Conservation (phyloP, 2,797 vertebrate species). For the Stomatorhinus walkeri region DNA sequence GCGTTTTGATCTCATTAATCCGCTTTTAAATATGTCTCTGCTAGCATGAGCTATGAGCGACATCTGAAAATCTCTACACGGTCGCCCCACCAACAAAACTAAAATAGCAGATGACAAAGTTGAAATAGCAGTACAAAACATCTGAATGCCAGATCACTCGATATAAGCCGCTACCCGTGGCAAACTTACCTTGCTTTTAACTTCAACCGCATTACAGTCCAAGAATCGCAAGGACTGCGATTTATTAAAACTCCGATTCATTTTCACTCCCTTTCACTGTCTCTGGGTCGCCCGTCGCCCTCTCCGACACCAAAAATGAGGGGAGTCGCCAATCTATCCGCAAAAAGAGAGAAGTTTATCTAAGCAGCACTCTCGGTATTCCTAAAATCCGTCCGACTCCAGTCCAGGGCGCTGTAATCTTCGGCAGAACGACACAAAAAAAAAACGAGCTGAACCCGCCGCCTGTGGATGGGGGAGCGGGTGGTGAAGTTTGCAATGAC, state of each 20-base stretch:
- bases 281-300: constrained; percentile 28
- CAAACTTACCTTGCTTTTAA: constrained; percentile 88
- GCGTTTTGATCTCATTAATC: neutral
- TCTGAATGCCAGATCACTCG: neutral
- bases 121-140: neutral
- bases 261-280: constrained; percentile 45
- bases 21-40: neutral
- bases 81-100: neutral
- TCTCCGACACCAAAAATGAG: constrained; percentile 37
- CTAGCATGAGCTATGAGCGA: neutral
- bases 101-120: neutral
- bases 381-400: neutral
- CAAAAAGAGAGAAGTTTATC: constrained; percentile 18
- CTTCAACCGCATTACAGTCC: constrained; percentile 83
- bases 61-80: neutral
- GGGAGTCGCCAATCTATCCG: constrained; percentile 33
- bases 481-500: constrained; percentile 65
- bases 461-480: constrained; percentile 49
- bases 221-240: constrained; percentile 78
- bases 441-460: constrained; percentile 35
- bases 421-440: constrained; percentile 29
- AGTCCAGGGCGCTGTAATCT: constrained; percentile 24
- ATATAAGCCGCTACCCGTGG: neutral
- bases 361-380: neutral
- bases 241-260: constrained; percentile 91